Evolutionary conservation across 64 coral and sea anemone species (phyloP), one percentile per base, ranked within the genome.

Genomic region (Montipora sp.): DNA sequence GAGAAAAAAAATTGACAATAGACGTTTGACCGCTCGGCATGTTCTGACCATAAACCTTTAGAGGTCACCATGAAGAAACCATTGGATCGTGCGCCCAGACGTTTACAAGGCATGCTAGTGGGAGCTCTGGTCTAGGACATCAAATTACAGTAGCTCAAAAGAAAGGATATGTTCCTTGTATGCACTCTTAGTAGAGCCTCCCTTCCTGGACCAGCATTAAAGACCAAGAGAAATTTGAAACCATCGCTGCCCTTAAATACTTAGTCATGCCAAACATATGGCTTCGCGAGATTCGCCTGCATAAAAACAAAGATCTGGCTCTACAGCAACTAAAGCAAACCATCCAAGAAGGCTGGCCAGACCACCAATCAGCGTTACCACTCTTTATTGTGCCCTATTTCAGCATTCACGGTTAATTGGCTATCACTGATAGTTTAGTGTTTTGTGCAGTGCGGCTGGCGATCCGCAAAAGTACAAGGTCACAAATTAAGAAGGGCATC

Each of bases 21-120:
- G 19, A 75, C 87, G 3, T 66, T 53, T 53, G 51, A 9, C 51
- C 51, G 51, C 5, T 5, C 8, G 51, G 51, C 8, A 9, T 53
- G 8, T 53, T 53, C 51, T 9, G 87, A 75, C 4, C 67, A 88
- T 23, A 88, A 75, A 20, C 71, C 87, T 11, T 72, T 53, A 36
- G 87, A 75, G 69, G 10, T 21, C 5, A 53, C 0, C 51, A 53
- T 53, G 8, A 53, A 53, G 51, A 53, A 53, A 53, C 1, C 51
- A 53, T 9, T 53, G 5, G 51, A 53, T 9, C 51, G 51, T 53
- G 51, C 51, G 5, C 51, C 51, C 51, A 53, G 8, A 9, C 51
- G 51, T 53, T 9, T 53, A 5, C 51, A 53, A 53, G 51, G 51
- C 51, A 53, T 53, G 51, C 51, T 53, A 53, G 49, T 10, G 19